Conservation (phyloP, 2,888 invertebrate genomes). For the Euphydryas editha region DNA sequence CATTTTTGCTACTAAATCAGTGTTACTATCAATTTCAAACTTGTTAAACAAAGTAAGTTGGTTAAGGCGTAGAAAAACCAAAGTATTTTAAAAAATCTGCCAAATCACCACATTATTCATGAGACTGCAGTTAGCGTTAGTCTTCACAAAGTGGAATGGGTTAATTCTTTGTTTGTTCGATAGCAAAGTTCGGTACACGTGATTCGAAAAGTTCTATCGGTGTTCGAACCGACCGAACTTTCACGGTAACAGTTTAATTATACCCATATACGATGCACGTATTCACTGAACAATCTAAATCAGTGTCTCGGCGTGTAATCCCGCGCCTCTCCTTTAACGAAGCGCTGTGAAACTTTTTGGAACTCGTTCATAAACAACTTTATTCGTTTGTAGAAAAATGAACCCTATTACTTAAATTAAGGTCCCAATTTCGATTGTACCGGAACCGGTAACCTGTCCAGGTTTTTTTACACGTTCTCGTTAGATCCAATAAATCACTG, state of each 20-base stretch:
- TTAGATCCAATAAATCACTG: conserved; percentile 40
- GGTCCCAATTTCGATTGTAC: not conserved
- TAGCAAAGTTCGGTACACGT: conserved; percentile 33
- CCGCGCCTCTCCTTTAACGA: conserved; percentile 71
- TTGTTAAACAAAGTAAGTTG: no score
- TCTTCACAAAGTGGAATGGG: conserved; percentile 34
- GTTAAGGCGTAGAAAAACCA: not conserved
- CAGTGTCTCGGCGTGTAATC: conserved; percentile 65
- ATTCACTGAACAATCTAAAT: conserved; percentile 57
- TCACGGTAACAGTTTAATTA: conserved; percentile 38
- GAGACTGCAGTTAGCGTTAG: conserved; percentile 32
- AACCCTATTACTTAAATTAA: conserved; percentile 44
- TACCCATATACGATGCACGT: conserved; percentile 39
- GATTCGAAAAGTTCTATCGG: conserved; percentile 39
- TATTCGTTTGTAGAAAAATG: conserved; percentile 45
- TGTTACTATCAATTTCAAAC: no score
- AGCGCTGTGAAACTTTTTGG: conserved; percentile 71
- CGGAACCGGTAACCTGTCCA: conserved; percentile 48
- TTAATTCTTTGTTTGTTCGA: conserved; percentile 39
- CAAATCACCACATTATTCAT: conserved; percentile 30
- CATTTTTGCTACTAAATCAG: no score
- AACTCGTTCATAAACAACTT: conserved; percentile 65
- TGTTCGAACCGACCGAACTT: conserved; percentile 28
- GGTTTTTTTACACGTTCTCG: conserved; percentile 58
- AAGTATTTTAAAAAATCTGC: conserved; percentile 22